phyloP scores from a whole-genome alignment of 2,797 vertebrate genomes.

The Sciurus carolinensis region DNA sequence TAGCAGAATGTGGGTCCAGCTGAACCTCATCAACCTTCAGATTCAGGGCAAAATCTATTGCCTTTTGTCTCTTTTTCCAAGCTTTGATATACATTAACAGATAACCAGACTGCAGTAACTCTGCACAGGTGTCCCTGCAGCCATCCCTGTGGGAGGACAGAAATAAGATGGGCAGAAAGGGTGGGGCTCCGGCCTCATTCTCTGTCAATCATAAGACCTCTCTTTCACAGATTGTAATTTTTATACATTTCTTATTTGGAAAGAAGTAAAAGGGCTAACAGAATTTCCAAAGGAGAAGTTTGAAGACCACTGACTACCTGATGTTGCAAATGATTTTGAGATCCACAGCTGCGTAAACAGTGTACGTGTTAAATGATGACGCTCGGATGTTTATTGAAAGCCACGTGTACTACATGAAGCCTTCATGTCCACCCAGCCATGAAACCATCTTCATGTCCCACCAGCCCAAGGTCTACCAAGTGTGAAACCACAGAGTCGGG shows the following conservation, averaged over 20 bases:
- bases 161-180: not conserved
- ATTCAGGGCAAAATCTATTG: not conserved
- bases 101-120: not conserved
- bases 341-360: not conserved
- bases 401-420: not conserved
- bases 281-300: not conserved
- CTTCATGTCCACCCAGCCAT: not conserved
- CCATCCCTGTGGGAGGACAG: rapidly evolving
- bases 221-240: not conserved
- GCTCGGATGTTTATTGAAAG: not conserved
- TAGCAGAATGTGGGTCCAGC: not conserved
- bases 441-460: no score
- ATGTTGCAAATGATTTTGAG: not conserved
- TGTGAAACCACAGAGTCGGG: not conserved
- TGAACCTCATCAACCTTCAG: not conserved
- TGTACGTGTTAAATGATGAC: not conserved
- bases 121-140: rapidly evolving
- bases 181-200: no score
- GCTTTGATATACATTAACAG: not conserved
- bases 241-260: not conserved
- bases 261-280: not conserved
- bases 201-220: not conserved
- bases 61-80: not conserved
- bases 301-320: not conserved
- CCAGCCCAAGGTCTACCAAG: not conserved